A percentile compares a stretch with the other conserved stretches of the same genome.
These are phyloP conservation scores for Metellina segmentata DNA, from an alignment of 2,888 invertebrate genomes.

Conservation along the genomic window DNA sequence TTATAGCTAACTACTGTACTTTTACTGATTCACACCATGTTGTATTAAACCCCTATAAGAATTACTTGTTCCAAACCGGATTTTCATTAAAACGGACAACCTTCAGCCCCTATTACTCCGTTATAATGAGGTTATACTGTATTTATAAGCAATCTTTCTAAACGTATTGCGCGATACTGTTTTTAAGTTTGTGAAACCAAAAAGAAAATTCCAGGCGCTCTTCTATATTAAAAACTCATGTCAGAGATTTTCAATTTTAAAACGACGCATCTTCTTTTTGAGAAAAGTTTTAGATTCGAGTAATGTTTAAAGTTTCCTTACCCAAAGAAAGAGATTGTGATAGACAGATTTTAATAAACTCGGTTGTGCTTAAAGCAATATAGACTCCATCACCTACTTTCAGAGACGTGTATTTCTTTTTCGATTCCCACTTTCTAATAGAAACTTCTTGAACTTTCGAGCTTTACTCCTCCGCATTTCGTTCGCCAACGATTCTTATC, in stretches of 20 bases:
- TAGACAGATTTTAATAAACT: constrained; percentile 73
- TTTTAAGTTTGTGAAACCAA: constrained; percentile 2
- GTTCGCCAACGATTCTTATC: constrained; percentile 4
- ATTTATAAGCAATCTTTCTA: not conserved
- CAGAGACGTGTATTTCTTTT: not conserved
- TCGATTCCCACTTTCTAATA: constrained; percentile 3
- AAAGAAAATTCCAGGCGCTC: constrained; percentile 12
- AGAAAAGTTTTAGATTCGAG: constrained; percentile 37
- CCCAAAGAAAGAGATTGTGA: constrained; percentile 31
- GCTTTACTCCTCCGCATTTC: not conserved
- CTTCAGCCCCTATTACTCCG: too few species aligned
- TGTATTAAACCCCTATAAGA: too few species aligned
- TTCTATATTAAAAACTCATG: constrained; percentile 37
- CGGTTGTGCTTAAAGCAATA: constrained; percentile 35
- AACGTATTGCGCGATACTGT: not conserved
- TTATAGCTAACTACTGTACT: too few species aligned
- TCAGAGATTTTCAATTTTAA: constrained; percentile 51
- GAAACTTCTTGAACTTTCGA: constrained; percentile 7
- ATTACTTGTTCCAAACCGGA: too few species aligned
- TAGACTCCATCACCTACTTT: constrained; percentile 27
- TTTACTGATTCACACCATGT: too few species aligned
- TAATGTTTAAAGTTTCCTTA: constrained; percentile 9
- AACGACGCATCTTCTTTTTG: constrained; percentile 24
- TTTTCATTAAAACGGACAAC: too few species aligned
- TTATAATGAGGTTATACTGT: not conserved